Evolutionary conservation across 2,888 invertebrate genomes (phyloP).

Genomic region (Spatulosminthurus flaviceps): DNA sequence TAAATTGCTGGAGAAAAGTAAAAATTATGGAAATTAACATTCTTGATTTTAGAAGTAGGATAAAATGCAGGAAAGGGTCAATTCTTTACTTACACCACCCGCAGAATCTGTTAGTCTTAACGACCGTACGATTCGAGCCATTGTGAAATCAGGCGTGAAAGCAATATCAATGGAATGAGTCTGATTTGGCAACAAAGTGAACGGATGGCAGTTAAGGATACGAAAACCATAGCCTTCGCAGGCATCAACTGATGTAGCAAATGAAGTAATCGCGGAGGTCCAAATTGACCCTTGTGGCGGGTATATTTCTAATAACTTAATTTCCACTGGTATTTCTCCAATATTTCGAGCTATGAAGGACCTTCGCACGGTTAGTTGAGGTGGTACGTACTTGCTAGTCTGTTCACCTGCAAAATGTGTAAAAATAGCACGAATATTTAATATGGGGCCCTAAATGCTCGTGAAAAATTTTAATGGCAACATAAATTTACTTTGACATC

Average conservation of each 20-base stretch:
- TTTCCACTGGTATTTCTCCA: slow-evolving; percentile 85
- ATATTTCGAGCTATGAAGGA: slow-evolving; percentile 87
- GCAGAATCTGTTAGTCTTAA: slow-evolving; percentile 67
- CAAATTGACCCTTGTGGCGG: slow-evolving; percentile 59
- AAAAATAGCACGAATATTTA: slow-evolving; percentile 16
- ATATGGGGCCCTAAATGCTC: no score
- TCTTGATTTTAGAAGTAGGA: no score
- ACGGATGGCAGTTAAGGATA: slow-evolving; percentile 78
- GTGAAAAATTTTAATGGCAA: no score
- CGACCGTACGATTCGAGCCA: slow-evolving; percentile 76
- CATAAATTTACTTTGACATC: slow-evolving; percentile 70
- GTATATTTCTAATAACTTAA: slow-evolving; percentile 66
- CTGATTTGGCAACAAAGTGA: slow-evolving; percentile 77
- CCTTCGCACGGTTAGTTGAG: slow-evolving; percentile 79
- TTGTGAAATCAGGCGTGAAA: slow-evolving; percentile 87
- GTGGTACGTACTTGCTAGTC: slow-evolving; percentile 67
- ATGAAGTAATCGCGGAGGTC: slow-evolving; percentile 58
- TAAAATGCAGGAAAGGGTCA: no score
- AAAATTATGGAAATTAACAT: no score
- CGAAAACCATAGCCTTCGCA: slow-evolving; percentile 85
- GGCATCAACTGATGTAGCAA: slow-evolving; percentile 62
- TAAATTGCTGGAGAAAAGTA: slow-evolving; percentile 68
- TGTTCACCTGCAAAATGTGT: slow-evolving; percentile 65
- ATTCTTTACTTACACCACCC: slow-evolving; percentile 59
- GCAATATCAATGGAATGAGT: slow-evolving; percentile 83